Base-by-base conservation (phyloP, 2,888 invertebrate species). In the Zygogramma bicolorata region DNA sequence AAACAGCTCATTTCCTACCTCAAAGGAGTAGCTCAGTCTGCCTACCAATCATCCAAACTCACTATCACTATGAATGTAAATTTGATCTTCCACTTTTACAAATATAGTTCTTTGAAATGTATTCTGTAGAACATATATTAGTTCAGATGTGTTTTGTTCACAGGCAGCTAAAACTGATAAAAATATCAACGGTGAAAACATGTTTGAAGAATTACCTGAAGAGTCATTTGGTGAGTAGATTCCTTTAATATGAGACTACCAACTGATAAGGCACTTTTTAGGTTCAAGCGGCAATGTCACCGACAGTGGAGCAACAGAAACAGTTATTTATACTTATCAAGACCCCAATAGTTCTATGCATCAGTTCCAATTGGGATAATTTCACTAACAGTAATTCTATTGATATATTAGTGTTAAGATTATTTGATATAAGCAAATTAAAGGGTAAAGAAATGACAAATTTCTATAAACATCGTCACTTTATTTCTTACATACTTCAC, bases 81-180 rank as follows among this genome's bases (percentile, higher is more conserved):
- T n/a, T n/a, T n/a, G n/a, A n/a, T n/a, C n/a, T n/a, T n/a, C n/a
- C n/a, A n/a, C n/a, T n/a, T n/a, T n/a, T n/a, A n/a, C n/a, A n/a
- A n/a, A n/a, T n/a, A n/a, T n/a, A n/a, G n/a, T n/a, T n/a, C n/a
- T n/a, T n/a, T n/a, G n/a, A n/a, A n/a, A n/a, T n/a, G n/a, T n/a
- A n/a, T n/a, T n/a, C n/a, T n/a, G n/a, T n/a, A n/a, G n/a, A n/a
- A n/a, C n/a, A n/a, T n/a, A n/a, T n/a, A n/a, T n/a, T n/a, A n/a
- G n/a, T n/a, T n/a, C n/a, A n/a, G n/a, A n/a, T n/a, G n/a, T n/a
- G n/a, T 38, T 38, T 4, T 62, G 40, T 74, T 86, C 86, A 73
- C 79, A 90, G 89, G 89, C 90, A 6, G 89, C 89, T 42, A 90
- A 90, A 85, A 89, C 88, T 66, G 90, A 90, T 73, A 90, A 89